Evolutionary conservation across 2,888 invertebrate species (phyloP), one percentile per base, ranked within the genome.

Genomic region (Rapana venosa): DNA sequence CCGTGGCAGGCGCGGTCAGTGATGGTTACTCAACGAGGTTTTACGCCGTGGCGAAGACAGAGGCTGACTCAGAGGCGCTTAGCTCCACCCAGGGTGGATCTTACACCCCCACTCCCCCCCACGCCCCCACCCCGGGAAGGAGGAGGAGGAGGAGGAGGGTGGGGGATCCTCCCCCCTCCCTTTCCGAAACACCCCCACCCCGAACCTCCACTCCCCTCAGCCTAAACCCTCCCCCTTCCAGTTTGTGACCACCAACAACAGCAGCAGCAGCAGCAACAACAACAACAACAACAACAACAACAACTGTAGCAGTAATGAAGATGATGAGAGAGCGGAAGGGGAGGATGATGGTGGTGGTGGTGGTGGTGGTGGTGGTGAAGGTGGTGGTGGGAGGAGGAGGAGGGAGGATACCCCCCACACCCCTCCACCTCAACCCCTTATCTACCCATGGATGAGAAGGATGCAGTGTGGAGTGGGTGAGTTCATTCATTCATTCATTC

Each of bases 401-500:
- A 13, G n/a, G 74, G 74, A 74, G 30, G n/a, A 30, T 74, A 74
- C n/a, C 74, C 13, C 13, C n/a, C n/a, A n/a, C 74, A n/a, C n/a
- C 30, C 13, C 74, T n/a, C 30, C n/a, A n/a, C n/a, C n/a, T 26
- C n/a, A 11, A 5, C 74, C 74, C 30, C 74, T n/a, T 6, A 74
- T 74, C 74, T 74, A 74, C 74, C 74, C 74, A n/a, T 74, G 74
- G 74, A 74, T 74, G 74, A 74, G n/a, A n/a, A 26, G 74, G 30
- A 30, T 30, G 74, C 74, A 74, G 74, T 74, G 74, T 30, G 74
- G 74, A 1, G 74, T 30, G 30, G 74, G 74, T 74, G 74, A 74
- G 74, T 74, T 66, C 2, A 8, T 47, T 47, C 47, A 2, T 47
- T 47, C 47, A 2, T 47, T 47, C 47, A 47, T 47, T 47, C 8